Conservation (phyloP, 1,140 invertebrate genomes). For the Holotrichia oblita region DNA sequence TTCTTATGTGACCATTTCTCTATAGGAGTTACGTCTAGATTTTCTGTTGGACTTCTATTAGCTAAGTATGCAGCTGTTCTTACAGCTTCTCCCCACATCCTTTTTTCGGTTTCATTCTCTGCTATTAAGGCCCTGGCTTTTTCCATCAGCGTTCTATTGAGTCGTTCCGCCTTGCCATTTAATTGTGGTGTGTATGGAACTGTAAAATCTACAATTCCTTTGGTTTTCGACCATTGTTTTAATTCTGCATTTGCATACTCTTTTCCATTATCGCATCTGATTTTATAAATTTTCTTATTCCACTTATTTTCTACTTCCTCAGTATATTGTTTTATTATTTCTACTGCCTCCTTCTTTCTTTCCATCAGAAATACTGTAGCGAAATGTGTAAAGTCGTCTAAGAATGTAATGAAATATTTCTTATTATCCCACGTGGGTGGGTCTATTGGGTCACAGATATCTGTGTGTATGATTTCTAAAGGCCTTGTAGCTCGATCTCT, state of each 20-base stretch:
- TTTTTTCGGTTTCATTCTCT: slow-evolving; percentile 48
- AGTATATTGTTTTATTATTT: too few relatives aligned
- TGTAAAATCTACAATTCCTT: not conserved
- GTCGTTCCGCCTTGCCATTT: slow-evolving; percentile 50
- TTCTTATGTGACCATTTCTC: slow-evolving; percentile 31
- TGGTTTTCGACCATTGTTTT: not conserved
- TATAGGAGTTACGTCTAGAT: slow-evolving; percentile 12
- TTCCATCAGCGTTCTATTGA: slow-evolving; percentile 50
- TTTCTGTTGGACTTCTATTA: not conserved
- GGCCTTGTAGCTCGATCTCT: slow-evolving; percentile 42
- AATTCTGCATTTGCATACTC: not conserved
- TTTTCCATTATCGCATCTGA: not conserved
- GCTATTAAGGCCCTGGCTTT: slow-evolving; percentile 50
- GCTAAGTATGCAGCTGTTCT: not conserved
- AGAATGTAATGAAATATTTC: slow-evolving; percentile 56
- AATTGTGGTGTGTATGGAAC: not conserved
- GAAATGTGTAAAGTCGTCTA: slow-evolving; percentile 55
- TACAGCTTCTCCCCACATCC: slow-evolving; percentile 51
- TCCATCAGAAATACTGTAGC: too few relatives aligned
- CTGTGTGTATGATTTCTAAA: slow-evolving; percentile 52
- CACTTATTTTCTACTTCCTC: not conserved
- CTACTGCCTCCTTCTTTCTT: too few relatives aligned
- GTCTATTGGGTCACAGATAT: slow-evolving; percentile 56
- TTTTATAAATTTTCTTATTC: not conserved
- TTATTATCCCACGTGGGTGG: slow-evolving; percentile 48